Percentiles rank a stretch among this genome's conserved stretches.
Evolutionary conservation across 2,888 invertebrate genomes (phyloP).

Genomic region (Ophion slaviceki): DNA sequence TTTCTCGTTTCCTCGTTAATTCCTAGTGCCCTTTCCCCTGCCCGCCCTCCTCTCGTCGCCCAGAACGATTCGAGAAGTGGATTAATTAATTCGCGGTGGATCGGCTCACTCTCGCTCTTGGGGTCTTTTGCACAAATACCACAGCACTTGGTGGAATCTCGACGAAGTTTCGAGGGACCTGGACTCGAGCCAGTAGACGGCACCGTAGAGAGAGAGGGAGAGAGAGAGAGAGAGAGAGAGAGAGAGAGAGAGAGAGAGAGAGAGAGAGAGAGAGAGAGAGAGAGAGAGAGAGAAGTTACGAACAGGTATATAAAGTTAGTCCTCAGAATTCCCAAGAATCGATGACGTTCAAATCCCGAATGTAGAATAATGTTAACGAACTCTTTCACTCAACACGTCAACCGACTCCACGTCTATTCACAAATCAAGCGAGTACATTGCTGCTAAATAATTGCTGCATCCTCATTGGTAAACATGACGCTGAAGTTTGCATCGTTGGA

Average conservation of each 20-base stretch:
- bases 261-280: constrained; percentile 2
- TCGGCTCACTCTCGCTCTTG: constrained; percentile 21
- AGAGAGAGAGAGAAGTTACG: constrained; percentile 30
- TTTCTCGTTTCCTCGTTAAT: constrained; percentile 56
- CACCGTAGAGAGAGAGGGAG: neutral
- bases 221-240: constrained; percentile 20
- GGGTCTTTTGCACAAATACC: constrained; percentile 29
- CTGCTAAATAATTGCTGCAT: neutral
- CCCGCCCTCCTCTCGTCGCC: neutral
- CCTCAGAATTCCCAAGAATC: constrained; percentile 51
- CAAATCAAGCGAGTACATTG: neutral
- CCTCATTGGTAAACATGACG: neutral
- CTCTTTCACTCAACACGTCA: constrained; percentile 51
- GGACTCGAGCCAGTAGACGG: constrained; percentile 61
- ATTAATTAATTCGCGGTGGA: constrained; percentile 60
- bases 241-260: constrained; percentile 24
- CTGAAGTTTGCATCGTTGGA: too few relatives aligned
- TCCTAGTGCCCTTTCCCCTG: constrained; percentile 22
- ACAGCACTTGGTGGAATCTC: constrained; percentile 40
- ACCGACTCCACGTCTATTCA: neutral
- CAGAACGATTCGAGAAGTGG: constrained; percentile 35
- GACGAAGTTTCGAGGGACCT: constrained; percentile 51
- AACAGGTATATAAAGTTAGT: constrained; percentile 53
- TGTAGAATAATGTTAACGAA: constrained; percentile 78
- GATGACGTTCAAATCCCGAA: constrained; percentile 74